Evolutionary conservation across 2,113 vertebrate species (phyloP).

Genomic region (Erpornis zantholeuca): DNA sequence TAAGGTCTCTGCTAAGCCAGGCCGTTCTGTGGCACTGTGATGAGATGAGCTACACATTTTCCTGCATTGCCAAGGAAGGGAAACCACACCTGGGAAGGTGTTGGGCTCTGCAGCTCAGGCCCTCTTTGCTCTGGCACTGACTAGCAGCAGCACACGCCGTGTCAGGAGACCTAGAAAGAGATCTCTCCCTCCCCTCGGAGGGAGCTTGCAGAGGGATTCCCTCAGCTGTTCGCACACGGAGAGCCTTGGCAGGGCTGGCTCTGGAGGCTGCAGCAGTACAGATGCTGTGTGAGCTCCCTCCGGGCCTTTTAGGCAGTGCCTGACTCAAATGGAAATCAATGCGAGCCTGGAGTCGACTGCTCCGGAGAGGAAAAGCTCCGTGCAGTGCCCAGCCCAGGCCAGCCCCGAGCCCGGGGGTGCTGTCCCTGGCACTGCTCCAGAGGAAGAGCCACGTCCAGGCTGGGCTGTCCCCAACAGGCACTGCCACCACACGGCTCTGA

Average conservation of each 20-base stretch:
- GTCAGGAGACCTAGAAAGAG: neutral
- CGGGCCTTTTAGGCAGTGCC: conserved; percentile 24
- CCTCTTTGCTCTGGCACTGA: neutral
- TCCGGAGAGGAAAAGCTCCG: neutral
- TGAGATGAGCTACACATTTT: neutral
- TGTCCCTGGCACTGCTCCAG: neutral
- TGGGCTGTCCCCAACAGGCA: neutral
- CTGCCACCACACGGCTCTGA: neutral
- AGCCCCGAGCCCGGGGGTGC: neutral
- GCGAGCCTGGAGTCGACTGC: neutral
- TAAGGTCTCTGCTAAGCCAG: neutral
- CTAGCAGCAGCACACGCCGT: neutral
- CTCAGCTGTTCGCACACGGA: neutral
- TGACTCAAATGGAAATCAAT: conserved; percentile 59
- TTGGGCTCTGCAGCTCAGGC: neutral
- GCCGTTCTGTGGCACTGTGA: neutral
- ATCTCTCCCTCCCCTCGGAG: neutral
- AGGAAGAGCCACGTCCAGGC: neutral
- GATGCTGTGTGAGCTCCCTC: conserved; percentile 30
- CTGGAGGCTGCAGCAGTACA: conserved; percentile 23
- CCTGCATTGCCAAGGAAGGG: neutral
- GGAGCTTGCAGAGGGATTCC: conserved; percentile 21
- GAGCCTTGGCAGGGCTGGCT: neutral
- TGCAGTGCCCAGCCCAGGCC: neutral
- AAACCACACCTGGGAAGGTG: neutral